Base-by-base conservation (phyloP, 1,140 invertebrate species). In the Papilio polytes region DNA sequence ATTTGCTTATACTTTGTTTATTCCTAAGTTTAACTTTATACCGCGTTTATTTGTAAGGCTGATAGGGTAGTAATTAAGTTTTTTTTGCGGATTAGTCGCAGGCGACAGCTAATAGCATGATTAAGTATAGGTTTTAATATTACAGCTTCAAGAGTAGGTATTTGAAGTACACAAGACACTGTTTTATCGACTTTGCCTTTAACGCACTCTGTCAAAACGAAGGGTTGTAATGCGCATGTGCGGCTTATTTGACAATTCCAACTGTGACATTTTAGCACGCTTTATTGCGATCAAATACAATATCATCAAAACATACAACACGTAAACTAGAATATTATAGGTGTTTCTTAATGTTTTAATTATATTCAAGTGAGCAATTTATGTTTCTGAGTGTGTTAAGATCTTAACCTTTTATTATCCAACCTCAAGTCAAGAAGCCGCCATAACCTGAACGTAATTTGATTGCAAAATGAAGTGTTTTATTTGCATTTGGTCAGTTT, bases 131-230 rank as follows among this genome's bases (percentile, higher is more conserved):
- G n/a, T n/a, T n/a, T n/a, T n/a, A n/a, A n/a, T n/a, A n/a, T n/a
- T n/a, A n/a, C n/a, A n/a, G n/a, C n/a, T n/a, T n/a, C n/a, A n/a
- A n/a, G n/a, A n/a, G 12, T 20, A 56, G 18, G 53, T 56, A 56
- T 18, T 36, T 46, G 46, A 31, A 53, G 51, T 84, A 74, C 20
- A 73, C 20, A 81, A 81, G 36, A 46, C 53, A 82, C 85, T 88
- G 87, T 86, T 91, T 92, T 92, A 93, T 90, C 91, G 92, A 93
- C 92, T 83, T 85, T 82, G 77, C 82, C 56, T 83, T 80, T 80
- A 84, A 82, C 81, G 81, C 73, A 80, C 73, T 72, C 74, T 86
- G 84, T 89, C 85, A 88, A 81, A 85, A 78, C 70, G 56, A 48
- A 76, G 46, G 51, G 26, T 36, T 63, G 80, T 72, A 66, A 26